Percentiles rank a stretch among this genome's conserved stretches.
phyloP scores from a whole-genome alignment of 2,113 vertebrate genomes.

The Oncorhynchus gorbuscha region DNA sequence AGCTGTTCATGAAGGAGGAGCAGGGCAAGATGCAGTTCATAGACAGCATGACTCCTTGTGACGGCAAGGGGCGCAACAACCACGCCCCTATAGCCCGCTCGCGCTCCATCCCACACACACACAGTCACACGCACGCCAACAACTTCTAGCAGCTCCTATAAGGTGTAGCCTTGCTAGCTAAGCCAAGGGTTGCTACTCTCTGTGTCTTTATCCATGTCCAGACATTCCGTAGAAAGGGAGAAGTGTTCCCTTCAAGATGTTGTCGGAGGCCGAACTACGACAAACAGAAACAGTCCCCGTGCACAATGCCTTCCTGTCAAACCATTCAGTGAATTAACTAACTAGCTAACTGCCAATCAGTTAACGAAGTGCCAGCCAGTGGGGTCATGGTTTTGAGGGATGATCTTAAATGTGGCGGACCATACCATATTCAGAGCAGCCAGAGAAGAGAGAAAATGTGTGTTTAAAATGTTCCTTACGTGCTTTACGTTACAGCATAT shows the following conservation, averaged over 20 bases:
- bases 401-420: neutral
- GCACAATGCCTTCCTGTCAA: neutral
- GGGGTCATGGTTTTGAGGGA: neutral
- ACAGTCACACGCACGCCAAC: constrained; percentile 65
- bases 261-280: neutral
- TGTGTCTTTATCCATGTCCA: constrained; percentile 42
- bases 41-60: constrained; percentile 63
- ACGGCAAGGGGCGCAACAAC: constrained; percentile 65
- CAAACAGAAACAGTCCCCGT: neutral
- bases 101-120: constrained; percentile 54
- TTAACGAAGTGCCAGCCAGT: neutral
- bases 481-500: neutral
- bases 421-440: neutral
- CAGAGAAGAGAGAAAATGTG: neutral
- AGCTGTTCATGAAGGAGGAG: constrained; percentile 95
- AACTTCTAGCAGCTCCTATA: constrained; percentile 46
- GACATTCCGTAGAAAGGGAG: constrained; percentile 76
- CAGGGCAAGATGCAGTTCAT: constrained; percentile 83
- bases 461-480: neutral
- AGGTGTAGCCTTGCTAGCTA: neutral
- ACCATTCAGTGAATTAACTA: neutral
- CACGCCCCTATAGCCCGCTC: constrained; percentile 68
- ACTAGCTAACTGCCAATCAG: constrained; percentile 1
- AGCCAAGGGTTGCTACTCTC: neutral
- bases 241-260: neutral